phyloP scores from a whole-genome alignment of 2,113 vertebrate genomes.

The Petromus typicus region DNA sequence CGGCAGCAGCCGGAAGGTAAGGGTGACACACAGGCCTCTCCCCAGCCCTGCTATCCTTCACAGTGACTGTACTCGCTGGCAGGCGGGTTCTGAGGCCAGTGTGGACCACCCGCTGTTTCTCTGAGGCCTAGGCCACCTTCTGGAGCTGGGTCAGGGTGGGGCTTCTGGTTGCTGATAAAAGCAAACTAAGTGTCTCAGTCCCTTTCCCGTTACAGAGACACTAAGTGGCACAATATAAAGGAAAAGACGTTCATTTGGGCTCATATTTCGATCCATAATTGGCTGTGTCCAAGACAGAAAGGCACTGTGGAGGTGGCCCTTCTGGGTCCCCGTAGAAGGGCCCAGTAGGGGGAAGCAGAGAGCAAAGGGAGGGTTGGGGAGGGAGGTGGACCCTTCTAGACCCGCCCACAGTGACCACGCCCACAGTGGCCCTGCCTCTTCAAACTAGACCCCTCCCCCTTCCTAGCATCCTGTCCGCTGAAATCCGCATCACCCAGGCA shows the following conservation, averaged over 20 bases:
- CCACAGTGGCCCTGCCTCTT: neutral
- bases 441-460: neutral
- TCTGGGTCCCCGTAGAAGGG: no score
- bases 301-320: neutral
- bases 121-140: neutral
- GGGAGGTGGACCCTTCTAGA: neutral
- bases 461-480: neutral
- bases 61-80: neutral
- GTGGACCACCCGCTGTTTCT: neutral
- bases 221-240: neutral
- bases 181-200: neutral
- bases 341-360: neutral
- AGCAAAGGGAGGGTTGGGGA: neutral
- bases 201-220: neutral
- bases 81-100: neutral
- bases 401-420: neutral
- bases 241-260: neutral
- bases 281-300: neutral
- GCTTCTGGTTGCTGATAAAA: neutral
- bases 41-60: neutral
- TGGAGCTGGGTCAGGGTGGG: neutral
- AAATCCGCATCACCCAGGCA: neutral
- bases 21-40: neutral
- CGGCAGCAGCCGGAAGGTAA: slow-evolving; percentile 94
- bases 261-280: neutral